Base-by-base conservation (phyloP, 35 echinoderm and acorn worm genomes). In the Amphiura filiformis region DNA sequence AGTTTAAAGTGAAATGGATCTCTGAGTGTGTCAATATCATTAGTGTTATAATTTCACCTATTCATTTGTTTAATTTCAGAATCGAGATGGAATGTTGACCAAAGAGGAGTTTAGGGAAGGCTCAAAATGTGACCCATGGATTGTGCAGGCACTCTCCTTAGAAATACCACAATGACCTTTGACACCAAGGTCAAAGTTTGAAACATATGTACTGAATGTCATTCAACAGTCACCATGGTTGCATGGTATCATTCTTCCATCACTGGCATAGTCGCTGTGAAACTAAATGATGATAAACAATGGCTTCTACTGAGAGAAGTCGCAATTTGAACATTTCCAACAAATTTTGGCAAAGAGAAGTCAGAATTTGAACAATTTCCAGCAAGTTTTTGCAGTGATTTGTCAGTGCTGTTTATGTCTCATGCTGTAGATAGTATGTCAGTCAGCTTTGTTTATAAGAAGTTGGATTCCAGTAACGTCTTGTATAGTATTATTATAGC, bases 101-200 rank as follows among this genome's bases (percentile, higher is more conserved):
- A 94, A 98, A 80, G 96, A 98, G 38, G 96, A 98, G 52, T 98
- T 98, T 61, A 82, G 94, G 37, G 92, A 98, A 78, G 96, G 96
- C 2, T 98, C 91, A 39, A 98, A 98, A 80, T 89, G 89, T 36
- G 92, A 98, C 44, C 96, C 96, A 32, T 92, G 83, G 81, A 92
- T 98, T 23, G 89, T 98, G 14, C 92, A 98, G 81, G 96, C 96
- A 0, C 83, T 98, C 28, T 98, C 92, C 0, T 83, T 98, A 23
- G 61, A 70, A 70, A 70, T 70, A 70, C 61, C 61, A 70, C 61
- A 70, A 70, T 70, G 61, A 70, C 61, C 61, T 70, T 70, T 70
- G 61, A 70, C 61, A 70, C 26, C 26, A n/a, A 11, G 61, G 61
- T 11, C 9, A 70, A 70, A 70, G 61, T 70, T 70, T 23, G 26